Conservation (phyloP, 2,797 vertebrate species). For the Denticeps clupeoides region DNA sequence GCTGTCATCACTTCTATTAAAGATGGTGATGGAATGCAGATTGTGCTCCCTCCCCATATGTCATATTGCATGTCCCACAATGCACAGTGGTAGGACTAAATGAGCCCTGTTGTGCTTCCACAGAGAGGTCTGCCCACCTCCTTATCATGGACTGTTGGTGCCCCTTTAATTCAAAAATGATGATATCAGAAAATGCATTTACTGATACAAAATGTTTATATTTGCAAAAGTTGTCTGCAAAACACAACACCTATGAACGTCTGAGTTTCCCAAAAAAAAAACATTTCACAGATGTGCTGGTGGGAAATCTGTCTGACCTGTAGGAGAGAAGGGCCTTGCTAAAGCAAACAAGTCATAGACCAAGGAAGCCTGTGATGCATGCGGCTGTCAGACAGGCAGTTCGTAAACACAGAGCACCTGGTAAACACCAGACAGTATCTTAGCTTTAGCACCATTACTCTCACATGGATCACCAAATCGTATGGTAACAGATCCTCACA, state of each 20-base stretch:
- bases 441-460: conserved; percentile 5
- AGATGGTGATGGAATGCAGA: conserved; percentile 19
- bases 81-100: conserved; percentile 24
- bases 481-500: neutral
- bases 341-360: conserved; percentile 20
- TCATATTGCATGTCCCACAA: conserved; percentile 8
- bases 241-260: no score
- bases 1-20: conserved; percentile 32
- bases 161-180: neutral
- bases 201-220: no score
- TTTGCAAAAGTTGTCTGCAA: no score
- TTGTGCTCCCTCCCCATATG: neutral
- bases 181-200: no score
- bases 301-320: neutral
- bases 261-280: no score
- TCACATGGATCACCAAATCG: conserved; percentile 1
- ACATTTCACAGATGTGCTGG: neutral
- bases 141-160: conserved; percentile 13
- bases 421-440: conserved; percentile 17
- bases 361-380: conserved; percentile 23
- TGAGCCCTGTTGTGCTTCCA: conserved; percentile 28
- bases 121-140: conserved; percentile 30
- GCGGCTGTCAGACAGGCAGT: conserved; percentile 14
- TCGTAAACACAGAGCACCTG: conserved; percentile 19
- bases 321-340: neutral